Evolutionary conservation across 2,888 invertebrate species (phyloP).

Genomic region (Nemapogon koenigi): DNA sequence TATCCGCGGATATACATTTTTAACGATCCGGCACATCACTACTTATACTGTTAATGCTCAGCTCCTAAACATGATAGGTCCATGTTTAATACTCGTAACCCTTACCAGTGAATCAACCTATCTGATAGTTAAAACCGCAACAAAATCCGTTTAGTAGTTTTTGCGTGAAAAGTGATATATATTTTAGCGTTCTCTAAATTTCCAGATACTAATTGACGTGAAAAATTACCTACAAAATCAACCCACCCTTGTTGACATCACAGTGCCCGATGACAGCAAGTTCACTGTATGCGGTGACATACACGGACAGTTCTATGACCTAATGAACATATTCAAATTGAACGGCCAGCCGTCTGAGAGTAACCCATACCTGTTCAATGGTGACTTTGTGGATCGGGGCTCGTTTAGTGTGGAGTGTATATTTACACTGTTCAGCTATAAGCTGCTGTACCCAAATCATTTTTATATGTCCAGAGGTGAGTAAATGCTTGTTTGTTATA

Average conservation of each 20-base stretch:
- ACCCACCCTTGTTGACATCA: constrained; percentile 89
- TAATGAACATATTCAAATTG: constrained; percentile 95
- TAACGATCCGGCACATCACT: no score
- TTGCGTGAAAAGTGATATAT: no score
- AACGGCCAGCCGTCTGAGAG: constrained; percentile 95
- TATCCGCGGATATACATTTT: no score
- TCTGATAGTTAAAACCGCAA: no score
- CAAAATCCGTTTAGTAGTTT: no score
- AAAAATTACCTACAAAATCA: constrained; percentile 83
- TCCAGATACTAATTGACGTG: constrained; percentile 90
- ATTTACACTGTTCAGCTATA: constrained; percentile 95
- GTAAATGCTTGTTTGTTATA: no score
- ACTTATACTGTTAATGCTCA: no score
- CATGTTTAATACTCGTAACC: no score
- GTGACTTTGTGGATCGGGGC: constrained; percentile 99
- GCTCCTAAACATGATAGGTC: no score
- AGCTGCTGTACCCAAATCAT: constrained; percentile 93
- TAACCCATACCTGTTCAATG: constrained; percentile 98
- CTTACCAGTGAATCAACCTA: no score
- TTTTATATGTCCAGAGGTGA: constrained; percentile 98
- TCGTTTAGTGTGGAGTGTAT: constrained; percentile 99
- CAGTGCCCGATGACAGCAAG: constrained; percentile 83
- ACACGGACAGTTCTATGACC: constrained; percentile 98
- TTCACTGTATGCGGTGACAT: constrained; percentile 99
- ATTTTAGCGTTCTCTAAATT: constrained; percentile 17